Percentiles rank a stretch among this genome's conserved stretches.
Conservation (phyloP, 2,113 vertebrate genomes). For the Pelvicachromis taeniatus region DNA sequence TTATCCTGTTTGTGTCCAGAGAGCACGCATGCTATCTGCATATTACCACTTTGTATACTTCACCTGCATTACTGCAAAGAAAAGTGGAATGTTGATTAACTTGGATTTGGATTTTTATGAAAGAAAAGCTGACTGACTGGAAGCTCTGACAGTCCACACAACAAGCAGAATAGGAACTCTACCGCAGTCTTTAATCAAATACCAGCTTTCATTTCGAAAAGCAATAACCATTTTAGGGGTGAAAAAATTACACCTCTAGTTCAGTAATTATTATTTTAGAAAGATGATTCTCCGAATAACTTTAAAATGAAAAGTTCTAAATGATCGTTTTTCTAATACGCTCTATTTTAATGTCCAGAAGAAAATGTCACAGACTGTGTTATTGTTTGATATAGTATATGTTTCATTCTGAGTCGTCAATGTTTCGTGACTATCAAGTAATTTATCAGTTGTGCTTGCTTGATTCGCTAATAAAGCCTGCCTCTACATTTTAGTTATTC, state of each 20-base stretch:
- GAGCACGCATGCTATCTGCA: background rate
- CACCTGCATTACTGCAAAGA: slow-evolving; percentile 5
- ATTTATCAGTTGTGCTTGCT: background rate
- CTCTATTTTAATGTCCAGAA: background rate
- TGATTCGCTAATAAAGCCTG: background rate
- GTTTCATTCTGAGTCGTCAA: background rate
- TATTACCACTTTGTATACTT: background rate
- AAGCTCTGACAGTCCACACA: slow-evolving; percentile 8
- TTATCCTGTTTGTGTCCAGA: background rate
- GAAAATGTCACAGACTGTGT: background rate
- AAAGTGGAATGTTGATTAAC: slow-evolving; percentile 27
- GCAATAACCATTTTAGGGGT: background rate
- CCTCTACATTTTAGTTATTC: background rate
- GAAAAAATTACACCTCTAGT: background rate
- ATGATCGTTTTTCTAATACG: background rate
- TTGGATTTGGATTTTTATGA: background rate
- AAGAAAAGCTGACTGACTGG: background rate
- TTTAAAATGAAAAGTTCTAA: background rate
- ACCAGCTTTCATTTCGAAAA: slow-evolving; percentile 12
- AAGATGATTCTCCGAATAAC: background rate
- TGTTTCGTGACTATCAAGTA: background rate
- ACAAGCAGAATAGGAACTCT: slow-evolving; percentile 31
- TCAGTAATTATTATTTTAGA: background rate
- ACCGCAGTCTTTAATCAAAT: slow-evolving; percentile 33
- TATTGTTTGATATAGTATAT: background rate